These are phyloP conservation scores for Gastrophryne carolinensis DNA, from an alignment of 2,797 vertebrate species.

Conservation along the genomic window DNA sequence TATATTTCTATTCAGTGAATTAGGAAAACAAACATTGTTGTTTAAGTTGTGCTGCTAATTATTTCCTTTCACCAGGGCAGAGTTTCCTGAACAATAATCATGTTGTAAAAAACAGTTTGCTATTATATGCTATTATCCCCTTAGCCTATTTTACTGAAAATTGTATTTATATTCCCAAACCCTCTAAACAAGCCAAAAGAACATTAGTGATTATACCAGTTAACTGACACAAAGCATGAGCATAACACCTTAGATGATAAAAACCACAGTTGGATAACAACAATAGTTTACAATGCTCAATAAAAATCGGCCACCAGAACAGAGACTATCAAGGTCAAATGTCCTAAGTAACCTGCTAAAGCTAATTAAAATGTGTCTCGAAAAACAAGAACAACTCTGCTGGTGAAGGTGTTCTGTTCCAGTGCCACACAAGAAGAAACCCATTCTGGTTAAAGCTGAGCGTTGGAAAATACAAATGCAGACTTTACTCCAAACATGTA, in stretches of 20 bases:
- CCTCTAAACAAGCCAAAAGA: slow-evolving; percentile 32
- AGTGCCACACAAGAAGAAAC: slow-evolving; percentile 27
- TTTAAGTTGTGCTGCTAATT: slow-evolving; percentile 70
- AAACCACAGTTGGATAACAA: slow-evolving; percentile 31
- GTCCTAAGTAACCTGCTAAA: slow-evolving; percentile 7
- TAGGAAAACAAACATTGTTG: slow-evolving; percentile 33
- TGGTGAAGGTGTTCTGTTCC: not conserved
- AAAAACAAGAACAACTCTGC: not conserved
- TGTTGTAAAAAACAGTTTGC: slow-evolving; percentile 65
- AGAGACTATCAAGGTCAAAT: slow-evolving; percentile 34
- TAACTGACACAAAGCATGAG: slow-evolving; percentile 44
- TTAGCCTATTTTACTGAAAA: slow-evolving; percentile 32
- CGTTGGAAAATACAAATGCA: no score
- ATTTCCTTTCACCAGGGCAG: slow-evolving; percentile 73
- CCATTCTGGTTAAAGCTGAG: not conserved
- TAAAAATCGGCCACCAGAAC: slow-evolving; percentile 42
- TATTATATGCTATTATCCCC: slow-evolving; percentile 50
- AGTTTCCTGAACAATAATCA: slow-evolving; percentile 71
- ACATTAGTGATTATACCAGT: slow-evolving; percentile 11
- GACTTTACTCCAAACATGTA: no score
- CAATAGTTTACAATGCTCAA: slow-evolving; percentile 24
- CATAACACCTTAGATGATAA: slow-evolving; percentile 35
- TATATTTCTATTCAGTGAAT: slow-evolving; percentile 73
- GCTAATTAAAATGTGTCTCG: slow-evolving; percentile 9
- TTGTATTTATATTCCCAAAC: slow-evolving; percentile 43